Evolutionary conservation across 2,888 invertebrate species (phyloP).

Genomic region (Brenthis ino): DNA sequence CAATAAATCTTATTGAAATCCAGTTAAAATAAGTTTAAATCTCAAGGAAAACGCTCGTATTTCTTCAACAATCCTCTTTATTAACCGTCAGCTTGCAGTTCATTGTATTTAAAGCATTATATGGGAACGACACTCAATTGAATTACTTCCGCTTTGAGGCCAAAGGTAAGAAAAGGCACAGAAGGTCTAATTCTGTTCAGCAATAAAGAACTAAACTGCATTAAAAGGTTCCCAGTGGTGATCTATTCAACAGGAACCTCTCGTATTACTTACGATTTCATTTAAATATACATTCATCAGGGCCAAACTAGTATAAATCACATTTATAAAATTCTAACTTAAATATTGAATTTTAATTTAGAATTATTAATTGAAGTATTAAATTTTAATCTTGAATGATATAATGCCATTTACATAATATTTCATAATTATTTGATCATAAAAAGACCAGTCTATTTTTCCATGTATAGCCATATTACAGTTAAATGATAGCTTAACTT

Average conservation of each 20-base stretch:
- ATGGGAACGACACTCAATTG: slow-evolving; percentile 56
- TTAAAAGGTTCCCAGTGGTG: slow-evolving; percentile 7
- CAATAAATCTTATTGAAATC: slow-evolving; percentile 12
- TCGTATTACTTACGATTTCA: not conserved
- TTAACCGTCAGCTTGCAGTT: slow-evolving; percentile 40
- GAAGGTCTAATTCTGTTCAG: slow-evolving; percentile 63
- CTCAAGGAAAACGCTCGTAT: slow-evolving; percentile 27
- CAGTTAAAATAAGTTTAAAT: slow-evolving; percentile 9
- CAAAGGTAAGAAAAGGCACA: slow-evolving; percentile 56
- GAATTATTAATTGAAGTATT: too few relatives aligned
- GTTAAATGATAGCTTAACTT: too few relatives aligned
- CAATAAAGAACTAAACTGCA: slow-evolving; percentile 29
- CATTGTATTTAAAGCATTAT: slow-evolving; percentile 57
- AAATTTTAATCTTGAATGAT: too few relatives aligned
- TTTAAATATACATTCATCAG: too few relatives aligned
- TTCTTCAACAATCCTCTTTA: slow-evolving; percentile 30
- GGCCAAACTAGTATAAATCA: too few relatives aligned
- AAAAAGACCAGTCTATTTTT: too few relatives aligned
- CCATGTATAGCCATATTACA: too few relatives aligned
- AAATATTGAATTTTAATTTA: too few relatives aligned
- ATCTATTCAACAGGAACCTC: slow-evolving; percentile 2
- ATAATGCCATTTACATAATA: too few relatives aligned
- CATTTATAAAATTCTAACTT: too few relatives aligned
- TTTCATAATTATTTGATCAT: too few relatives aligned
- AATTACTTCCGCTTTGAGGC: slow-evolving; percentile 52